These are phyloP conservation scores for Eupeodes latifasciatus DNA, from an alignment of 2,888 invertebrate species.

Conservation along the genomic window DNA sequence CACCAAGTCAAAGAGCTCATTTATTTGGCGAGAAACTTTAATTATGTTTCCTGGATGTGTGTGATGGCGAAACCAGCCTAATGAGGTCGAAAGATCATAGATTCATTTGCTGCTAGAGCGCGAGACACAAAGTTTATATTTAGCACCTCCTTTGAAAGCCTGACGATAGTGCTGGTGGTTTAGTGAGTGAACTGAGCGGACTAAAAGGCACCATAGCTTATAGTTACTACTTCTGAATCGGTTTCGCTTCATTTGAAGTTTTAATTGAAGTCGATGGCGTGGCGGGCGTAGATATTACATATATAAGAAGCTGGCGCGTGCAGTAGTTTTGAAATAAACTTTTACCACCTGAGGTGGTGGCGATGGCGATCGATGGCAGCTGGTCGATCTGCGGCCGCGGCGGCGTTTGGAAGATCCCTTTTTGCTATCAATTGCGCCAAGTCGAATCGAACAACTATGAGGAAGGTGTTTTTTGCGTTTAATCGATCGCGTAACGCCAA, in stretches of 20 bases:
- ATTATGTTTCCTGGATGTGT: conserved; percentile 75
- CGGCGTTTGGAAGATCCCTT: conserved; percentile 51
- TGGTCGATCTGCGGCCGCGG: neutral
- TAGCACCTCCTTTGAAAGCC: conserved; percentile 56
- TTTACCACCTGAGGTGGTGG: conserved; percentile 71
- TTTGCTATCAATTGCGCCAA: conserved; percentile 20
- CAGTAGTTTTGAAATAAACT: conserved; percentile 51
- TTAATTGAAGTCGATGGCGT: conserved; percentile 56
- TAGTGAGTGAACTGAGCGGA: neutral
- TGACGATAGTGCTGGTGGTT: conserved; percentile 28
- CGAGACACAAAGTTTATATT: conserved; percentile 41
- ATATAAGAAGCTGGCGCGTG: conserved; percentile 14
- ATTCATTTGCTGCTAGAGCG: conserved; percentile 49
- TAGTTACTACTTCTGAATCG: conserved; percentile 10
- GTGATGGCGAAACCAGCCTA: conserved; percentile 65
- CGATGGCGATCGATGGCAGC: conserved; percentile 28
- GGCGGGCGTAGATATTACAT: neutral
- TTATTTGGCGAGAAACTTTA: conserved; percentile 74
- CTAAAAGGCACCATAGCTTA: conserved; percentile 13
- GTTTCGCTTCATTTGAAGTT: conserved; percentile 69
- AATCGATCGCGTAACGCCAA: conserved; percentile 56
- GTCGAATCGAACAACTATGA: conserved; percentile 20
- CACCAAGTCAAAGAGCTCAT: conserved; percentile 47
- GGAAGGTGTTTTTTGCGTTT: conserved; percentile 61
- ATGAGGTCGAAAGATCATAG: conserved; percentile 75